Percentiles rank a stretch among this genome's conserved stretches.
These are phyloP conservation scores for Zalophus californianus DNA, from an alignment of 2,797 vertebrate genomes.

Conservation along the genomic window DNA sequence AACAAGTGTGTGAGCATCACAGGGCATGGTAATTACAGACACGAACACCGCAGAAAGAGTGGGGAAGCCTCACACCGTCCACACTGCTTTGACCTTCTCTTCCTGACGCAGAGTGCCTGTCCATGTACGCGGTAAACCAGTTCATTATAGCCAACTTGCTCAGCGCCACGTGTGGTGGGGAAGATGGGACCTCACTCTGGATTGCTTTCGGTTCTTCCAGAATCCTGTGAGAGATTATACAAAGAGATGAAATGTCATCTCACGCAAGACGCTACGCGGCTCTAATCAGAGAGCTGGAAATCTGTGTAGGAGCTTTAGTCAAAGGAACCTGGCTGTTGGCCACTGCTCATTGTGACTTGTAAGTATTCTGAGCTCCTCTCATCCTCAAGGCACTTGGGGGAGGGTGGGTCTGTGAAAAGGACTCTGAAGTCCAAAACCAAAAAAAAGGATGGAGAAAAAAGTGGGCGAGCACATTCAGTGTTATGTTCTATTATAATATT, in stretches of 20 bases:
- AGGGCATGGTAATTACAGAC: background rate
- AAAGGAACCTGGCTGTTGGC: conserved; percentile 73
- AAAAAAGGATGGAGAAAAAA: background rate
- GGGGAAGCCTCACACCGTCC: accelerated
- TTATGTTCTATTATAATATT: background rate
- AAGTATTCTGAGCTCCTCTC: conserved; percentile 45
- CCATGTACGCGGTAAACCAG: background rate
- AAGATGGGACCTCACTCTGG: background rate
- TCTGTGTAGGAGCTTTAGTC: conserved; percentile 82
- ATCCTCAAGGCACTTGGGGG: background rate
- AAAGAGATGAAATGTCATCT: conserved; percentile 75
- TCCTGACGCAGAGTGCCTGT: background rate
- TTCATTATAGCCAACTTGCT: background rate
- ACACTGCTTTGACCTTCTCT: background rate
- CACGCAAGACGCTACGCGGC: conserved; percentile 84
- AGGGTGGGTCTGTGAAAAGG: background rate
- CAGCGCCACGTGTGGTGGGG: accelerated
- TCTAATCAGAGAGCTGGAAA: conserved; percentile 10
- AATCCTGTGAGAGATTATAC: conserved; percentile 79
- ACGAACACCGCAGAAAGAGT: accelerated
- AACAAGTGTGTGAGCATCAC: accelerated
- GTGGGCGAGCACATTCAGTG: background rate
- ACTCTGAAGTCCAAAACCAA: background rate
- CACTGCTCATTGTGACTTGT: conserved; percentile 69
- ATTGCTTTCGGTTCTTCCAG: conserved; percentile 70